Conservation (phyloP, 2,888 invertebrate genomes). For the Caenorhabditis uteleia region DNA sequence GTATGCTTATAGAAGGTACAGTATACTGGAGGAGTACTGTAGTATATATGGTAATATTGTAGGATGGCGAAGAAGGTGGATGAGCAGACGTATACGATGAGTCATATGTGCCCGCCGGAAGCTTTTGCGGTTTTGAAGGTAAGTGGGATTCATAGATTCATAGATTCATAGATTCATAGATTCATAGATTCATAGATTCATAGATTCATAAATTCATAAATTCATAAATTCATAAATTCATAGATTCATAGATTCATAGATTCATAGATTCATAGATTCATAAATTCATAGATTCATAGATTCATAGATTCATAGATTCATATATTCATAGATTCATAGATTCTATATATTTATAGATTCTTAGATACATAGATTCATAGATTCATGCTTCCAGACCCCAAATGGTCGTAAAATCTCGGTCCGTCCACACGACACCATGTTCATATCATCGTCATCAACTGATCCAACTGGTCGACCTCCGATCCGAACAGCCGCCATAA, state of each 20-base stretch:
- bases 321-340: background rate
- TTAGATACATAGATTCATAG: background rate
- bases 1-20: constrained; percentile 33
- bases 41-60: constrained; percentile 17
- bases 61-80: constrained; percentile 31
- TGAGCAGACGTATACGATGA: constrained; percentile 36
- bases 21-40: background rate
- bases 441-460: constrained; percentile 2
- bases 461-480: constrained; percentile 10
- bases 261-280: constrained; percentile 3
- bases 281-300: background rate
- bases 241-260: background rate
- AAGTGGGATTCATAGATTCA: background rate
- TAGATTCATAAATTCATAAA: background rate
- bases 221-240: constrained; percentile 4
- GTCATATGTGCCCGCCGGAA: constrained; percentile 38
- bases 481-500: constrained; percentile 15
- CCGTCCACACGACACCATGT: constrained; percentile 3
- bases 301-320: constrained; percentile 3
- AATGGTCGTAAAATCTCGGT: constrained; percentile 26
- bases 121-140: constrained; percentile 28
- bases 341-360: background rate
- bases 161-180: background rate
- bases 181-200: constrained; percentile 3
- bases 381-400: constrained; percentile 18